Conservation (phyloP, 2,888 invertebrate genomes). For the Caenorhabditis sp. region DNA sequence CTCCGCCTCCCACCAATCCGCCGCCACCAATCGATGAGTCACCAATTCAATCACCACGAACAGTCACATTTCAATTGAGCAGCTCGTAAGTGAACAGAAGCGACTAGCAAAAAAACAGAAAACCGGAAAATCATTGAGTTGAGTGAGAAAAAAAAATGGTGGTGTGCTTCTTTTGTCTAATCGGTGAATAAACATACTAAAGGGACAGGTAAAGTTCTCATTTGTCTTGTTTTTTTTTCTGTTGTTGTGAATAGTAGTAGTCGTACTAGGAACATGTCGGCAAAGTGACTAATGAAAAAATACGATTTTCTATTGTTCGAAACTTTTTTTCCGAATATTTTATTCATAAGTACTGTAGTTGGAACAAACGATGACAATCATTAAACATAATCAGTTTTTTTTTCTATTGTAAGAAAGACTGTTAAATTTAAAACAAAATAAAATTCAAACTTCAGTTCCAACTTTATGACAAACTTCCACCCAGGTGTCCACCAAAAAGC, state of each 20-base stretch:
- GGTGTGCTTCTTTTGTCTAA: neutral
- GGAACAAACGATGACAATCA: no score
- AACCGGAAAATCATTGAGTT: neutral
- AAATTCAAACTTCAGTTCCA: no score
- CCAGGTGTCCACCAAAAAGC: no score
- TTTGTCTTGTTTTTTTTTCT: neutral
- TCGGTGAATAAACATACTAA: neutral
- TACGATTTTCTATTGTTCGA: no score
- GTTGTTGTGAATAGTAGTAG: neutral
- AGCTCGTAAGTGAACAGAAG: neutral
- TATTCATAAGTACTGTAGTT: no score
- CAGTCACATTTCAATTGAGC: neutral
- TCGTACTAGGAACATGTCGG: no score
- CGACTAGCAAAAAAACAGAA: neutral
- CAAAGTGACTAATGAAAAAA: no score
- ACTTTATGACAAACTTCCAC: no score
- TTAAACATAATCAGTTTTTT: no score
- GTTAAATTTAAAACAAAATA: no score
- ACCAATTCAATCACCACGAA: neutral
- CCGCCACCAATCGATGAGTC: neutral
- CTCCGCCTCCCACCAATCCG: neutral
- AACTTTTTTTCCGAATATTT: no score
- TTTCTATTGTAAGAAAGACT: no score
- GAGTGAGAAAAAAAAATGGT: neutral
- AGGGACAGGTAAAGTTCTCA: neutral